Evolutionary conservation across 2,888 invertebrate genomes (phyloP), one percentile per base, ranked within the genome.

Genomic region (Scelioninae gen. 2): DNA sequence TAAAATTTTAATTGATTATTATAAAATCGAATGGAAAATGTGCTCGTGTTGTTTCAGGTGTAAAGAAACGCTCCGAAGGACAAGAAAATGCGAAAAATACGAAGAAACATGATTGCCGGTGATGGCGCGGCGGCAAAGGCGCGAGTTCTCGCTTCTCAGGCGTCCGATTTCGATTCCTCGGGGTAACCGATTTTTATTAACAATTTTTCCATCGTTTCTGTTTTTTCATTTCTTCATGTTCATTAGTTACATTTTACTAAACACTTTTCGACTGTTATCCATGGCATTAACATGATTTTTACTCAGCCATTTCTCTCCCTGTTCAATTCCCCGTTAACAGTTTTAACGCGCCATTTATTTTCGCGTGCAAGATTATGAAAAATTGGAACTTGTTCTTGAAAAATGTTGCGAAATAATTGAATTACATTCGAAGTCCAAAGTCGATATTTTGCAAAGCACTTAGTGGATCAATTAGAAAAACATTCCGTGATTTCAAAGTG

Each of bases 401-500:
- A 65, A 71, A 60, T 18, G 19, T 65, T 41, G 31, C 28, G 13
- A 69, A 61, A 61, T 61, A 55, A 61, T 69, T 31, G 16, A 64
- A 65, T 52, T 53, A 58, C 13, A 50, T 19, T 33, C 10, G 0
- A 48, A 60, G 65, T 65, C 39, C 60, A 65, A 65, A 60, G 64
- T 65, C 60, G 60, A 60, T 52, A 58, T 45, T 72, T 60, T 65
- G 65, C 58, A 65, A 60, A 60, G 65, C 71, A 72, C 50, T 60
- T 60, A 53, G 41, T 58, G 64, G 60, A 65, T 60, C 46, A 65
- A 58, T 64, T 58, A 72, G 52, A 72, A 72, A 72, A 64, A 58
- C 52, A 58, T 67, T 63, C 68, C 64, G 73, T 55, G 73, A 73
- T 67, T 73, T 68, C 35, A 67, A 64, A 71, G 71, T 71, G 71